These are phyloP conservation scores for Drosophila ohnishii DNA, from an alignment of 1,140 invertebrate species.

Conservation along the genomic window DNA sequence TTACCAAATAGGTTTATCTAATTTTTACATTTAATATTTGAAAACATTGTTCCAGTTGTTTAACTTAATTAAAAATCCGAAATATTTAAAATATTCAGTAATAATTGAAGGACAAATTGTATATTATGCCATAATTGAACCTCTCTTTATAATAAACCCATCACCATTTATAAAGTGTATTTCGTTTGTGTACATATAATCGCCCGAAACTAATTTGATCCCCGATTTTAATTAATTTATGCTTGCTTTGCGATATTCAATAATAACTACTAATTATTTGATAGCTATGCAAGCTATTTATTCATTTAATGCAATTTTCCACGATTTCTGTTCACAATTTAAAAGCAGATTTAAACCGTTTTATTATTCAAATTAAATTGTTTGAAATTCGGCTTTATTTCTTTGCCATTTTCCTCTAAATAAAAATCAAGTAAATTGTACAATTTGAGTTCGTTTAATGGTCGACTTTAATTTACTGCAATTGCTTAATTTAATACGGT, in stretches of 20 bases:
- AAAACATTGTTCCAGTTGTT: neutral
- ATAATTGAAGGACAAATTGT: neutral
- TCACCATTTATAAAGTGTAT: neutral
- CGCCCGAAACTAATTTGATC: neutral
- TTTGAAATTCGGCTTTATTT: neutral
- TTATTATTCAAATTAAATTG: slow-evolving; percentile 5
- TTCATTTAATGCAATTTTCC: neutral
- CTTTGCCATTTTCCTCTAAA: neutral
- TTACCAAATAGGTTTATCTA: no score
- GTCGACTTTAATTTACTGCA: slow-evolving; percentile 17
- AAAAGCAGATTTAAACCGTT: neutral
- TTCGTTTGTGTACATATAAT: neutral
- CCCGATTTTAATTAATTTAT: slow-evolving; percentile 11
- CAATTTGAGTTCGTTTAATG: neutral
- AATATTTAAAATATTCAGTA: neutral
- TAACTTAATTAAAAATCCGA: no score
- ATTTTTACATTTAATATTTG: neutral
- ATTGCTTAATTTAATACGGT: slow-evolving; percentile 27
- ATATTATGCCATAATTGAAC: neutral
- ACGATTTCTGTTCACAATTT: neutral
- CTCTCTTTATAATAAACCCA: neutral
- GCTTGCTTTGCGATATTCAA: neutral
- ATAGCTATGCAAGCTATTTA: neutral
- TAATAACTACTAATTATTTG: neutral
- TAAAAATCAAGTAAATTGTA: slow-evolving; percentile 1